A percentile compares a stretch with the other conserved stretches of the same genome.
phyloP scores from a whole-genome alignment of 2,113 vertebrate genomes.

The Tragelaphus buxtoni region DNA sequence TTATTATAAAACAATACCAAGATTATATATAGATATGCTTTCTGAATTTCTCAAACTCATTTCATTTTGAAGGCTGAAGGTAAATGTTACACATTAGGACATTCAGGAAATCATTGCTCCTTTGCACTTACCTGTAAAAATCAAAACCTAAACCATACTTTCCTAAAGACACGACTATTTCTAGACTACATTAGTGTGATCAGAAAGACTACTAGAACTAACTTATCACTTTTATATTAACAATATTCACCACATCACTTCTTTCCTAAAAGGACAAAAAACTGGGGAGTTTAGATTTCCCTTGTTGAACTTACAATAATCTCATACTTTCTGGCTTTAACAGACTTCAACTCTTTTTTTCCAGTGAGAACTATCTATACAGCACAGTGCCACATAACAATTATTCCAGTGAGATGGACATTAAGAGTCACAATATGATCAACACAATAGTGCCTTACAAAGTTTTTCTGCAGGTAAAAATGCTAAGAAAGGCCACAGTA shows the following conservation, averaged over 20 bases:
- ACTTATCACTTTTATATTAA: slow-evolving; percentile 50
- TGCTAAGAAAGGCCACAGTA: slow-evolving; percentile 68
- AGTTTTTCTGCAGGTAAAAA: slow-evolving; percentile 62
- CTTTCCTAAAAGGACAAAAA: slow-evolving; percentile 37
- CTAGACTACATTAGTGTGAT: slow-evolving; percentile 43
- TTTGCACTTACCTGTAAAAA: slow-evolving; percentile 29
- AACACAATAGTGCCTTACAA: slow-evolving; percentile 42
- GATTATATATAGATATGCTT: background rate
- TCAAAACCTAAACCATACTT: background rate
- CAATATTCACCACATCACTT: slow-evolving; percentile 49
- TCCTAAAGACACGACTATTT: slow-evolving; percentile 51
- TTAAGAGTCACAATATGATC: slow-evolving; percentile 8
- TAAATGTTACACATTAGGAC: background rate
- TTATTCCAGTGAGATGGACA: background rate
- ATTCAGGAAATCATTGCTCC: background rate
- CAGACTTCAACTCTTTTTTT: slow-evolving; percentile 16
- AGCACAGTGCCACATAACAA: slow-evolving; percentile 3
- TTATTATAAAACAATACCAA: slow-evolving; percentile 48
- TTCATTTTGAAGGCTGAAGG: slow-evolving; percentile 26
- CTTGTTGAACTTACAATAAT: background rate
- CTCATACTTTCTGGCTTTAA: background rate
- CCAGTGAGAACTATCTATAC: slow-evolving; percentile 6
- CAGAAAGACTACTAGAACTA: slow-evolving; percentile 40
- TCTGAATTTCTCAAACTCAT: slow-evolving; percentile 4
- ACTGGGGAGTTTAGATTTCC: background rate